Conservation (phyloP, 2,797 vertebrate genomes). For the Serranus cabrilla region DNA sequence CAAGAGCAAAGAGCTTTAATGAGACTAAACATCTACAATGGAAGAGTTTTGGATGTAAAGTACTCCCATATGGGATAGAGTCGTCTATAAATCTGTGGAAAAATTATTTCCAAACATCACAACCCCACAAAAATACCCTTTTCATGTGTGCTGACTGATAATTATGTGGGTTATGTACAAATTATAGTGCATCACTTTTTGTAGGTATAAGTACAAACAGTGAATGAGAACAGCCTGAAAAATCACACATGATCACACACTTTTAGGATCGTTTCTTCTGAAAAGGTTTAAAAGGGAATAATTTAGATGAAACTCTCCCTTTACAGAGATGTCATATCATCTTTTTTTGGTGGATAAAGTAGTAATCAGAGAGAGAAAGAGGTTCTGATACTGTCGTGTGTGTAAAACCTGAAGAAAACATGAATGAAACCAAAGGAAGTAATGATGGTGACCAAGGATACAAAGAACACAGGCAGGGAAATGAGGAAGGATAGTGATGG, state of each 20-base stretch:
- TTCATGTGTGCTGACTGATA: too few species aligned
- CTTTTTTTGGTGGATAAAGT: slow-evolving; percentile 41
- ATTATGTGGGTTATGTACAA: too few species aligned
- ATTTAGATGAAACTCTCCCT: slow-evolving; percentile 31
- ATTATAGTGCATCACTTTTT: too few species aligned
- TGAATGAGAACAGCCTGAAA: too few species aligned
- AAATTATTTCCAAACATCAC: too few species aligned
- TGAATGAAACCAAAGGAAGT: slow-evolving; percentile 38
- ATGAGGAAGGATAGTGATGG: slow-evolving; percentile 29
- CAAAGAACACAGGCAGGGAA: slow-evolving; percentile 24
- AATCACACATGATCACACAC: slow-evolving; percentile 7
- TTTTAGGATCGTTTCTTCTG: slow-evolving; percentile 12
- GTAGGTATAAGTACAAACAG: too few species aligned
- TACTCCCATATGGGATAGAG: too few species aligned
- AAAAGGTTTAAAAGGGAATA: slow-evolving; percentile 10
- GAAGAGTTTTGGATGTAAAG: slow-evolving; percentile 26
- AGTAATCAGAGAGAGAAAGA: slow-evolving; percentile 32
- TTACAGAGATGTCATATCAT: slow-evolving; percentile 50
- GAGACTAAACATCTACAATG: slow-evolving; percentile 39
- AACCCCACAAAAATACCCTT: too few species aligned
- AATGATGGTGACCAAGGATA: slow-evolving; percentile 33
- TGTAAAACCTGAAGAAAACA: slow-evolving; percentile 31
- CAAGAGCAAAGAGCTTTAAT: slow-evolving; percentile 41
- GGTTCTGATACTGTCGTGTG: slow-evolving; percentile 13
- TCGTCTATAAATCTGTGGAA: too few species aligned